Base-by-base conservation (phyloP, 2,888 invertebrate genomes). In the Agrochola lychnidis region DNA sequence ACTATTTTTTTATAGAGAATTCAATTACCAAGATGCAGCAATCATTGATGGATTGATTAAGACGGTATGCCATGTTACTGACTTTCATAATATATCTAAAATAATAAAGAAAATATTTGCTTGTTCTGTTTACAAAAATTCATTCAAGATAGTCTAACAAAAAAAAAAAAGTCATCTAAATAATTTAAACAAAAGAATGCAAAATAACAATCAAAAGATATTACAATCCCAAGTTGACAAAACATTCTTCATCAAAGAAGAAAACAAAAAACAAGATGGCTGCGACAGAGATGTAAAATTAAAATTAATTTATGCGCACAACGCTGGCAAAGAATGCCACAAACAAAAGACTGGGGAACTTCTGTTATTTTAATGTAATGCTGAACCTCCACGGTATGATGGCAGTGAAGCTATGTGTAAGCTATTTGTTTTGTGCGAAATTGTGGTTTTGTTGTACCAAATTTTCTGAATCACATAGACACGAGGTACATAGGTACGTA, bases 231-330 rank as follows among this genome's bases (percentile, higher is more conserved):
- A 85, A 89, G 89, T 89, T 90, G 91, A 90, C 91, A 92, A 89
- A 90, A 90, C 87, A 90, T 92, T 90, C 88, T 80, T 87, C 78
- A 82, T 87, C 82, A 87, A 86, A 87, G 79, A 82, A 76, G 45
- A 76, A 85, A 83, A 82, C 74, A 80, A 84, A 79, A 84, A 86
- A 84, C 79, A 87, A 85, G 81, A 80, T 87, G 83, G 87, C 84
- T 68, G 61, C 81, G 86, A 88, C 89, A 87, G 87, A 88, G 86
- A 87, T 80, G 86, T 87, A 90, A 90, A 89, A 88, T 89, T 89
- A 82, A 92, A 94, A 94, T 93, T 94, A 94, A 94, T 93, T 93
- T 92, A 92, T 91, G 88, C 92, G 87, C 84, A 86, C 91, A 91
- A 91, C 91, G 90, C 84, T 73, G 63, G 76, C 81, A 80, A 94